phyloP scores from a whole-genome alignment of 2,888 invertebrate species.

The Ormia ochracea region DNA sequence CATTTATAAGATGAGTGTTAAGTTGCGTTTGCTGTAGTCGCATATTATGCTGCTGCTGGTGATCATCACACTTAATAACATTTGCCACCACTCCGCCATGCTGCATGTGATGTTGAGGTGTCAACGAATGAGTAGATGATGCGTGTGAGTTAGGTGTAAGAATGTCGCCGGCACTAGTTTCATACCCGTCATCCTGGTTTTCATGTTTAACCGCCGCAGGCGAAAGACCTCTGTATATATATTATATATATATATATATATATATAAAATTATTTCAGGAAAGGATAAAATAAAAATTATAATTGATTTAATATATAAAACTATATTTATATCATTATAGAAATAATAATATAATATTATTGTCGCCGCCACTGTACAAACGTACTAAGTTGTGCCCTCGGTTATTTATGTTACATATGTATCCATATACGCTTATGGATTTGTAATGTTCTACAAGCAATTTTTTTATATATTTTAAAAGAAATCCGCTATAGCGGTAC shows the following conservation, averaged over 20 bases:
- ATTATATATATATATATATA: neutral
- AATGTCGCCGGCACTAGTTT: constrained; percentile 85
- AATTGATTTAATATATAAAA: too few relatives aligned
- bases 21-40: constrained; percentile 54
- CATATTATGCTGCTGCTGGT: constrained; percentile 52
- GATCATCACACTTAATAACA: constrained; percentile 64
- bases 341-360: too few relatives aligned
- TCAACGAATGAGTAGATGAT: constrained; percentile 72
- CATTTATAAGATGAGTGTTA: constrained; percentile 8
- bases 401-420: too few relatives aligned
- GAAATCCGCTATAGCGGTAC: too few relatives aligned
- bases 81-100: constrained; percentile 60
- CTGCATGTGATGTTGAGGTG: constrained; percentile 71
- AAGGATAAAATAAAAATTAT: too few relatives aligned
- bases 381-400: too few relatives aligned
- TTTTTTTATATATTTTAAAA: too few relatives aligned
- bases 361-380: too few relatives aligned
- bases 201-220: constrained; percentile 79
- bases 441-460: too few relatives aligned
- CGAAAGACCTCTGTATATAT: constrained; percentile 67
- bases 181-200: constrained; percentile 92
- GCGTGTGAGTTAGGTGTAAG: constrained; percentile 75
- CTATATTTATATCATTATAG: too few relatives aligned
- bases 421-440: too few relatives aligned
- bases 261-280: neutral